Evolutionary conservation across 2,113 vertebrate genomes (phyloP).

Genomic region (Limanda limanda): DNA sequence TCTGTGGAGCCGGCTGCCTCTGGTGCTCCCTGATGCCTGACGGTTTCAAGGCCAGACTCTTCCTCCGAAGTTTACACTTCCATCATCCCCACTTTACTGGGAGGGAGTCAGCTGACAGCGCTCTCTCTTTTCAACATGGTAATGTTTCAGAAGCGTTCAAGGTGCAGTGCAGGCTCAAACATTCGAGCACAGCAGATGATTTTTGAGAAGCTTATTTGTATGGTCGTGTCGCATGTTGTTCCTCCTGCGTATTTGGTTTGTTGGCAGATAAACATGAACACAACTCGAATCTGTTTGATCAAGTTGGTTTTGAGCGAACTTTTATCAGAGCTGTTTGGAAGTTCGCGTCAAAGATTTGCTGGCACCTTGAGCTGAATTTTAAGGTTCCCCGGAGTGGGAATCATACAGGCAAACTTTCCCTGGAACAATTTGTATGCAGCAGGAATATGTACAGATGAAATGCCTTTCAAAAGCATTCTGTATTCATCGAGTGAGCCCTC

Average conservation of each 20-base stretch:
- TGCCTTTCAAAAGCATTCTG: slow-evolving; percentile 63
- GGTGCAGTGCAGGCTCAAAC: not conserved
- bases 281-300: slow-evolving; percentile 38
- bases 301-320: slow-evolving; percentile 37
- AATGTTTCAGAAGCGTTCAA: not conserved
- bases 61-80: slow-evolving; percentile 40
- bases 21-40: slow-evolving; percentile 23
- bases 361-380: slow-evolving; percentile 62
- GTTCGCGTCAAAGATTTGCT: slow-evolving; percentile 47
- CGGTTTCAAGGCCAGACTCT: slow-evolving; percentile 25
- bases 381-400: slow-evolving; percentile 49
- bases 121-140: slow-evolving; percentile 24
- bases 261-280: slow-evolving; percentile 17
- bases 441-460: slow-evolving; percentile 57
- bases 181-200: not conserved
- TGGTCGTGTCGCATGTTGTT: not conserved
- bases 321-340: slow-evolving; percentile 38
- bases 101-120: slow-evolving; percentile 15
- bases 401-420: slow-evolving; percentile 54
- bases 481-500: slow-evolving; percentile 67
- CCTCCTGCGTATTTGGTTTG: not conserved
- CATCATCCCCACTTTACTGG: slow-evolving; percentile 46
- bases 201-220: not conserved
- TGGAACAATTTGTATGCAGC: slow-evolving; percentile 70
- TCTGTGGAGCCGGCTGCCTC: slow-evolving; percentile 36